A percentile compares a stretch with the other conserved stretches of the same genome.
These are phyloP conservation scores for Falcaria lacertinaria DNA, from an alignment of 2,888 invertebrate genomes.

Conservation along the genomic window DNA sequence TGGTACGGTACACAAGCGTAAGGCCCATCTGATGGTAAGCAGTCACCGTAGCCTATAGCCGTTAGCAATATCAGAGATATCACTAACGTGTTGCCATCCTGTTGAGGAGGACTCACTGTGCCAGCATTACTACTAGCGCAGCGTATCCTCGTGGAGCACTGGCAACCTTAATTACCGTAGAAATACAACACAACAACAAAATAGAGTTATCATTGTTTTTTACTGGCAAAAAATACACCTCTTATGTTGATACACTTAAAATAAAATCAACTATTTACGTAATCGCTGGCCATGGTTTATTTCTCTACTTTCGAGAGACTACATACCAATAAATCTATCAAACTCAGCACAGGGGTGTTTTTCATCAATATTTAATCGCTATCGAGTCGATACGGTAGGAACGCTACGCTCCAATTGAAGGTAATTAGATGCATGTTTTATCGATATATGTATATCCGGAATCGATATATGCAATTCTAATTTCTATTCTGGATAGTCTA, in stretches of 20 bases:
- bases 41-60: too few relatives aligned
- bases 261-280: slow-evolving; percentile 1
- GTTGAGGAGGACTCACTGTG: too few relatives aligned
- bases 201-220: too few relatives aligned
- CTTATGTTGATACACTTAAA: neutral
- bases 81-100: too few relatives aligned
- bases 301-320: slow-evolving; percentile 28
- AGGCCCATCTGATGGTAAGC: too few relatives aligned
- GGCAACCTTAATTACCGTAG: too few relatives aligned
- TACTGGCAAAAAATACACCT: too few relatives aligned
- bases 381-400: slow-evolving; percentile 31
- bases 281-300: slow-evolving; percentile 16
- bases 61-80: too few relatives aligned
- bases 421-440: slow-evolving; percentile 11
- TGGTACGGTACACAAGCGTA: too few relatives aligned
- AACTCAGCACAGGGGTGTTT: slow-evolving; percentile 29
- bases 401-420: slow-evolving; percentile 2
- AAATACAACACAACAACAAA: too few relatives aligned
- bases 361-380: slow-evolving; percentile 41
- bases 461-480: slow-evolving; percentile 28
- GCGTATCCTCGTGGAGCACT: too few relatives aligned
- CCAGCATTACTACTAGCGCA: too few relatives aligned
- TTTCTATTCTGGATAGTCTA: slow-evolving; percentile 18
- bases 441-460: slow-evolving; percentile 2
- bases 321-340: slow-evolving; percentile 45